Base-by-base conservation (phyloP, 1,140 invertebrate species). In the Orchesella cincta region DNA sequence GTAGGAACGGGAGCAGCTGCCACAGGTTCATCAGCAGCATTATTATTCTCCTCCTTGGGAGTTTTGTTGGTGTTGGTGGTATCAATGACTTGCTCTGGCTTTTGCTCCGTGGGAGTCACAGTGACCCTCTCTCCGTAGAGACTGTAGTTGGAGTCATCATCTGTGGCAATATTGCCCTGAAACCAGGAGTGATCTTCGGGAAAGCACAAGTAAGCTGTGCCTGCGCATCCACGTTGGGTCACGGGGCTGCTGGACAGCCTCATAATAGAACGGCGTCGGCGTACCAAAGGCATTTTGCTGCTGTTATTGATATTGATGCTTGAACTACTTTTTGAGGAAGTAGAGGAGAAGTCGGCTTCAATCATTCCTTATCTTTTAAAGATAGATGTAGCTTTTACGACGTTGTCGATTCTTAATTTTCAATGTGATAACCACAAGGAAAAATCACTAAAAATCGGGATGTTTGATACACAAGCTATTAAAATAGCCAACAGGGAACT, bases 161-260 rank as follows among this genome's bases (percentile, higher is more conserved):
- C 81, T 23, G 83, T 81, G 2, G 80, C 78, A 23, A 86, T 81
- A 75, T 81, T 83, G 5, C 85, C 85, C 77, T 84, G 83, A 71
- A 86, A 86, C 82, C 82, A 83, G 14, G 83, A 81, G 23, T 83
- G 82, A 54, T 86, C 83, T 70, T 84, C 81, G 31, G 82, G 74
- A 74, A 86, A 86, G 78, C 85, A 86, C 16, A 86, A 81, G 35
- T 84, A 83, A n/a, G 85, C 84, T 8, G 81, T 34, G 28, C 86
- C 86, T 39, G 82, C 72, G 23, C 83, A 81, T 46, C 83, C 82
- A n/a, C 83, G 76, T 18, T 75, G 73, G 39, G 71, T 77, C 8
- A 75, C 73, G 12, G 64, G 51, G 34, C 31, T 46, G 23, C 77
- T 73, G n/a, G 78, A 76, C 14, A 67, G 51, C 14, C 75, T 67